phyloP scores from a whole-genome alignment of 2,797 vertebrate species.

The Pseudomugil gertrudae region DNA sequence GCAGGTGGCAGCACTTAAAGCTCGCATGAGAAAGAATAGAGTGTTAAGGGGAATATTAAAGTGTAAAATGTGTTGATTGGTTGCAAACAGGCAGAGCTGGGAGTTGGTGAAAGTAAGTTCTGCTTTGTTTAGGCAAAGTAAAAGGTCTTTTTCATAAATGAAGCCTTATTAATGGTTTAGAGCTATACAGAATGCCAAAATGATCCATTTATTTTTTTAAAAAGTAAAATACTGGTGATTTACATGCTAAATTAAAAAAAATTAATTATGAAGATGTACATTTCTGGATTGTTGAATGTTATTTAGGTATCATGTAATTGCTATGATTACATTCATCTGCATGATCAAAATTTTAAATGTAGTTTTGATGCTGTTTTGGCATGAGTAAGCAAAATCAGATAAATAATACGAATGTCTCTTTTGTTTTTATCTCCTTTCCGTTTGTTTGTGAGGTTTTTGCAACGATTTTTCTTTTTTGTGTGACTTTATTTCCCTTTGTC shows the following conservation, averaged over 20 bases:
- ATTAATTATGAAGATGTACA: neutral
- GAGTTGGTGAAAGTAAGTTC: conserved; percentile 16
- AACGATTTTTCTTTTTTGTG: conserved; percentile 23
- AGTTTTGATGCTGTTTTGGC: neutral
- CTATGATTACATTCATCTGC: neutral
- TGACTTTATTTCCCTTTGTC: neutral
- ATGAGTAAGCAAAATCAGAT: neutral
- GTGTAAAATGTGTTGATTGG: conserved; percentile 33
- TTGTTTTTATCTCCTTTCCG: conserved; percentile 32
- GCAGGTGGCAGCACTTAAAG: conserved; percentile 27
- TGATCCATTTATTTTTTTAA: neutral
- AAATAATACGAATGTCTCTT: neutral
- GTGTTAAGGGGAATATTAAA: conserved; percentile 25
- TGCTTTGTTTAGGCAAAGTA: conserved; percentile 25
- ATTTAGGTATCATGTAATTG: neutral
- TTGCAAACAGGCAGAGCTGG: conserved; percentile 1
- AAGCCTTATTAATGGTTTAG: neutral
- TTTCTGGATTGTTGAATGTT: neutral
- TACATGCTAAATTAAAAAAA: neutral
- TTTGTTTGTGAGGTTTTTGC: conserved; percentile 33
- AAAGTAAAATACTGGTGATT: too few species aligned
- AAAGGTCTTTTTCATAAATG: conserved; percentile 3
- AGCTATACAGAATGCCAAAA: conserved; percentile 1
- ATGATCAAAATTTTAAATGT: neutral
- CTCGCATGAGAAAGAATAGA: conserved; percentile 21